Evolutionary conservation across 1,140 invertebrate species (phyloP).

Genomic region (Ceratosolen solmsi): DNA sequence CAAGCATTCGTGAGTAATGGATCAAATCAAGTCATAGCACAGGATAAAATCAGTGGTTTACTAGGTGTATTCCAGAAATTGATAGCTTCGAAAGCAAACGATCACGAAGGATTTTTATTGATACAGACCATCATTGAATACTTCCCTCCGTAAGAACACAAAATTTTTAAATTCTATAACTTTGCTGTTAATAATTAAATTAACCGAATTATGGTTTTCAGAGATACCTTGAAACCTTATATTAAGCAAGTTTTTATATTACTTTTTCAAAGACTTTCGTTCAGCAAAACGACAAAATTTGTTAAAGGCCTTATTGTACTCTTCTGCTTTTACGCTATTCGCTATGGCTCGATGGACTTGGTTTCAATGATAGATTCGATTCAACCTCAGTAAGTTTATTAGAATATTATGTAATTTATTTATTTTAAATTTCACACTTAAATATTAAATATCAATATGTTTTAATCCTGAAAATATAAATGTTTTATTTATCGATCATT

Average conservation of each 20-base stretch:
- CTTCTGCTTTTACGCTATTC: constrained; percentile 88
- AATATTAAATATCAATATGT: background rate
- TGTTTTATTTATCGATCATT: background rate
- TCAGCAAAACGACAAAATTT: constrained; percentile 95
- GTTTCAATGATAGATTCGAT: constrained; percentile 88
- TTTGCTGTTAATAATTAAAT: constrained; percentile 33
- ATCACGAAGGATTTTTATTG: constrained; percentile 96
- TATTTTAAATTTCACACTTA: background rate
- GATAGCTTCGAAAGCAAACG: constrained; percentile 94
- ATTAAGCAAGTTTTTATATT: constrained; percentile 92
- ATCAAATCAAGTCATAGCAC: constrained; percentile 80
- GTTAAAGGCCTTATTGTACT: constrained; percentile 92
- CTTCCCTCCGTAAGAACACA: constrained; percentile 79
- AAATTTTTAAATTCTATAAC: no score
- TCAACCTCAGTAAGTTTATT: constrained; percentile 82
- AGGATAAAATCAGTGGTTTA: constrained; percentile 85
- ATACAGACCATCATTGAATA: constrained; percentile 88
- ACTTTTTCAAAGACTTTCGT: constrained; percentile 92
- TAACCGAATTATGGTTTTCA: constrained; percentile 66
- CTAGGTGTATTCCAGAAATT: constrained; percentile 97
- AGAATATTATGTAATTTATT: constrained; percentile 25
- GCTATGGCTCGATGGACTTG: constrained; percentile 82
- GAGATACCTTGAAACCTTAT: constrained; percentile 81
- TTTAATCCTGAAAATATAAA: no score
- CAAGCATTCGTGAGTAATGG: constrained; percentile 88